Conservation (phyloP, 2,888 invertebrate genomes). For the Apodemia mormo region DNA sequence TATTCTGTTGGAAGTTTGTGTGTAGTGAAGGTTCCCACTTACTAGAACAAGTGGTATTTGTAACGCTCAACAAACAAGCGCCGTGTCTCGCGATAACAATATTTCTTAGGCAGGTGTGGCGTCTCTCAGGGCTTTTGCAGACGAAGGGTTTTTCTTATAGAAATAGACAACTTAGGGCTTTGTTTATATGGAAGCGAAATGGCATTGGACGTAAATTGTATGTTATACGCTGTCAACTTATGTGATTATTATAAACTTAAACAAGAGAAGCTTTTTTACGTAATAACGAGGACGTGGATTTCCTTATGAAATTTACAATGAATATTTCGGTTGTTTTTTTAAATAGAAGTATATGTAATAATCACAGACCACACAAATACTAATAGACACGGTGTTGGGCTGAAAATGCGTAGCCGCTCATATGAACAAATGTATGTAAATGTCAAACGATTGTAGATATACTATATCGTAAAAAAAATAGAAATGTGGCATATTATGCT, state of each 20-base stretch:
- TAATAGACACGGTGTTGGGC: too few species aligned
- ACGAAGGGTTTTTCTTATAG: conserved; percentile 15
- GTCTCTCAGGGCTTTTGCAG: conserved; percentile 19
- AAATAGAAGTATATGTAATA: too few species aligned
- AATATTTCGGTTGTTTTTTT: too few species aligned
- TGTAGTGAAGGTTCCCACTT: conserved; percentile 12
- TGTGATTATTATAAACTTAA: neutral
- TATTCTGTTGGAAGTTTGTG: conserved; percentile 13
- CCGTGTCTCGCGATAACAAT: conserved; percentile 29
- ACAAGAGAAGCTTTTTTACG: neutral
- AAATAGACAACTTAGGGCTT: conserved; percentile 10
- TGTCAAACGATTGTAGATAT: too few species aligned
- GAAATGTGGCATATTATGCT: too few species aligned
- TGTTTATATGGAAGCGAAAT: conserved; percentile 1
- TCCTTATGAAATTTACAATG: too few species aligned
- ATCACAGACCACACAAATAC: too few species aligned
- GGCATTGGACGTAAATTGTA: neutral
- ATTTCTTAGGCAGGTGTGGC: conserved; percentile 32
- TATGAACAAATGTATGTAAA: too few species aligned
- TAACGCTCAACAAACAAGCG: conserved; percentile 27
- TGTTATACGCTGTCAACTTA: neutral
- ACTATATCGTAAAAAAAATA: too few species aligned
- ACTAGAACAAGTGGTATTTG: conserved; percentile 21
- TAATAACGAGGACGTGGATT: too few species aligned
- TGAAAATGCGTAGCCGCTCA: too few species aligned